These are phyloP conservation scores for Hoplias malabaricus DNA, from an alignment of 2,113 vertebrate genomes.

Conservation along the genomic window DNA sequence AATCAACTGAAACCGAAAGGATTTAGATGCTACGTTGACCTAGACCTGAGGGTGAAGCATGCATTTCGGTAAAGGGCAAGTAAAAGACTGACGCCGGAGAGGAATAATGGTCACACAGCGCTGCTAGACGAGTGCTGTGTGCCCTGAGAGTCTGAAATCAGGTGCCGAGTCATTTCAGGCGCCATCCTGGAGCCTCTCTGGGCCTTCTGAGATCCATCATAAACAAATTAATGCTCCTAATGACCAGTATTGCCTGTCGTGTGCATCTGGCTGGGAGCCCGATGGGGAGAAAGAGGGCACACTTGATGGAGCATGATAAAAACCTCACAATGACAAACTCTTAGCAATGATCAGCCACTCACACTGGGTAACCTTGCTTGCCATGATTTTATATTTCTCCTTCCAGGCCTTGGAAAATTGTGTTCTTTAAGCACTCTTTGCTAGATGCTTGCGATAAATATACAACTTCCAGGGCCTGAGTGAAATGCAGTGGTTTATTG, in stretches of 20 bases:
- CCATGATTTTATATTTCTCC: not conserved
- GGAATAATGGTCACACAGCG: slow-evolving; percentile 5
- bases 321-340: not conserved
- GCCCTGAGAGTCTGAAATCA: slow-evolving; percentile 3
- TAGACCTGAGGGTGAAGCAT: not conserved
- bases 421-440: not conserved
- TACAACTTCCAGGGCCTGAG: no score
- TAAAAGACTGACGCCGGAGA: not conserved
- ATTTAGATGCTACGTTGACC: not conserved
- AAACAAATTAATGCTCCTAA: slow-evolving; percentile 40
- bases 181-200: slow-evolving; percentile 24
- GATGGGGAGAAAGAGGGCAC: not conserved
- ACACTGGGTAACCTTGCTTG: not conserved
- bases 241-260: slow-evolving; percentile 20
- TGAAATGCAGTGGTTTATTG: not conserved
- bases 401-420: not conserved
- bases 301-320: slow-evolving; percentile 15
- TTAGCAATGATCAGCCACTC: slow-evolving; percentile 10
- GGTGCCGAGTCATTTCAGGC: slow-evolving; percentile 22
- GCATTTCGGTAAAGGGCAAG: not conserved
- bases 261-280: slow-evolving; percentile 19
- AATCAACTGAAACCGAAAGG: not conserved
- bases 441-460: not conserved
- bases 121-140: not conserved
- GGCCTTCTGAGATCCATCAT: slow-evolving; percentile 39